These are phyloP conservation scores for Danaus plexippus DNA, from an alignment of 1,140 invertebrate genomes.

Conservation along the genomic window DNA sequence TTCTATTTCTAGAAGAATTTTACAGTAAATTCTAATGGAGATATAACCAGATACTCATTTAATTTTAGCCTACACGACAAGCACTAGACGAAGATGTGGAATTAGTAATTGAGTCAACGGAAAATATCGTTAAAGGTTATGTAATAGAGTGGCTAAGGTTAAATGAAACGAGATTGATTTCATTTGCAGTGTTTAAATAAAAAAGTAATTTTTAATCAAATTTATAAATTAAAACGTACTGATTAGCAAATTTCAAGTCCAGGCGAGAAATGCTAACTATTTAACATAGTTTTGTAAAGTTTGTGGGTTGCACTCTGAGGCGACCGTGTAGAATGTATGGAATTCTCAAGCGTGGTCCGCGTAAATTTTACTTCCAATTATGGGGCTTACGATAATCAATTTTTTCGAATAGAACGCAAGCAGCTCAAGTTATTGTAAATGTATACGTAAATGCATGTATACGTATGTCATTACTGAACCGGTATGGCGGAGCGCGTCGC, in stretches of 20 bases:
- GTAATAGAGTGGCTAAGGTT: too few relatives aligned
- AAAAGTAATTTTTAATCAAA: too few relatives aligned
- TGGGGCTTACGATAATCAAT: too few relatives aligned
- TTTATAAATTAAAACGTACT: too few relatives aligned
- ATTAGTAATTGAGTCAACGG: too few relatives aligned
- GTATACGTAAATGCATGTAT: constrained; percentile 13
- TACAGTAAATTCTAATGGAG: constrained; percentile 42
- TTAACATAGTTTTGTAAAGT: constrained; percentile 58
- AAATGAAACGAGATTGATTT: too few relatives aligned
- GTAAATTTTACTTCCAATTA: constrained; percentile 1
- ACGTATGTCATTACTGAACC: constrained; percentile 42
- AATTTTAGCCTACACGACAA: constrained; percentile 49
- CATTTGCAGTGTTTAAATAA: too few relatives aligned
- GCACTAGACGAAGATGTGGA: constrained; percentile 32
- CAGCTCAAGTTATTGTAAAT: too few relatives aligned
- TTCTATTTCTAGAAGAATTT: constrained; percentile 42
- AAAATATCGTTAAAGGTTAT: too few relatives aligned
- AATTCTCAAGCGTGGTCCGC: constrained; percentile 46
- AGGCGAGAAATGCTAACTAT: constrained; percentile 45
- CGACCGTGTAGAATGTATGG: constrained; percentile 58
- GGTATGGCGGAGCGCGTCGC: constrained; percentile 37
- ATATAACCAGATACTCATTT: constrained; percentile 2
- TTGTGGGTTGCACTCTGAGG: constrained; percentile 60
- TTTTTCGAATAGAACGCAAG: too few relatives aligned
- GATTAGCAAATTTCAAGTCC: constrained; percentile 15